Conservation (phyloP, 2,888 invertebrate genomes). For the Zonitis immaculata region DNA sequence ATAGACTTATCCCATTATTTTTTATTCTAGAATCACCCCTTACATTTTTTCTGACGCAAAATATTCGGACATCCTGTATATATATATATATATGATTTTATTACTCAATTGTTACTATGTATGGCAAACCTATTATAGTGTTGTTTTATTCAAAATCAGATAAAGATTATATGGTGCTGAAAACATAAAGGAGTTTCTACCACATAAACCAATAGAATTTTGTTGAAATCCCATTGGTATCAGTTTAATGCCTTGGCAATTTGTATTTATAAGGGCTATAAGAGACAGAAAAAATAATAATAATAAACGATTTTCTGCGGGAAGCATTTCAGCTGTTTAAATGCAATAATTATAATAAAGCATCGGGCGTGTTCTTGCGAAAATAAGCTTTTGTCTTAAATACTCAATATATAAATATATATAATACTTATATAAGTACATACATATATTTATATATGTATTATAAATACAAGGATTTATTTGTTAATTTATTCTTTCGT, state of each 20-base stretch:
- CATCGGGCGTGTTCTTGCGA: neutral
- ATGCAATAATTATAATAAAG: conserved; percentile 1
- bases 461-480: neutral
- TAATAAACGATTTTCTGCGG: neutral
- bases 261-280: neutral
- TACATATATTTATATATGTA: too few relatives aligned
- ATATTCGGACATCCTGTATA: too few relatives aligned
- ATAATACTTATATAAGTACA: too few relatives aligned
- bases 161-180: neutral
- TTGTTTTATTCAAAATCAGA: neutral
- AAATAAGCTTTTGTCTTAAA: neutral
- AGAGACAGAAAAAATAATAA: too few relatives aligned
- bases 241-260: neutral
- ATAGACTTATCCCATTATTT: too few relatives aligned
- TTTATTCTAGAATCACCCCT: too few relatives aligned
- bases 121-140: too few relatives aligned
- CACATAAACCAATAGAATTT: neutral
- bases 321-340: neutral
- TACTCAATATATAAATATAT: too few relatives aligned
- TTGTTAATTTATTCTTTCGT: too few relatives aligned
- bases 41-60: too few relatives aligned
- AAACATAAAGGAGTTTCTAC: neutral
- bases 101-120: too few relatives aligned
- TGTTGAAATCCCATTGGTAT: neutral
- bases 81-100: too few relatives aligned